These are phyloP conservation scores for Acestrorhynchus altus DNA, from an alignment of 2,797 vertebrate genomes.

Conservation along the genomic window DNA sequence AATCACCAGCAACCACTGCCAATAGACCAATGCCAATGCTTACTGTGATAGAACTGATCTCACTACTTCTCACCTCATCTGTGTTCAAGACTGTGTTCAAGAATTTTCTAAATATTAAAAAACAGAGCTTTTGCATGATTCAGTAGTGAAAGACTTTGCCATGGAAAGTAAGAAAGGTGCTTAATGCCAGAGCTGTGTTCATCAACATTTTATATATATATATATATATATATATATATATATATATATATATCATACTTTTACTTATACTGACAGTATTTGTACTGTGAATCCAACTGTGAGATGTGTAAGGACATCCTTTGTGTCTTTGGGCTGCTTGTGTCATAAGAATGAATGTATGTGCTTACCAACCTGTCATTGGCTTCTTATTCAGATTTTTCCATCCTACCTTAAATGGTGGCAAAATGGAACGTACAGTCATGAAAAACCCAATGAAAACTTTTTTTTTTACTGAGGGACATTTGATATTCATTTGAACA, in stretches of 20 bases:
- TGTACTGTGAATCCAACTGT: slow-evolving; percentile 44
- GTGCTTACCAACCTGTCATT: background rate
- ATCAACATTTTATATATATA: background rate
- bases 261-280: slow-evolving; percentile 27
- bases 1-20: slow-evolving; percentile 56
- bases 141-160: background rate
- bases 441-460: too few species aligned
- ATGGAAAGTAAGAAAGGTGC: slow-evolving; percentile 29
- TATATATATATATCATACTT: background rate
- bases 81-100: too few species aligned
- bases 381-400: too few species aligned
- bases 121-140: background rate
- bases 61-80: slow-evolving; percentile 36
- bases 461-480: too few species aligned
- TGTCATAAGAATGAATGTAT: slow-evolving; percentile 45
- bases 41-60: slow-evolving; percentile 35
- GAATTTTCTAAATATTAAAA: background rate
- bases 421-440: too few species aligned
- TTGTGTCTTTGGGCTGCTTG: slow-evolving; percentile 14
- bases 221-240: background rate
- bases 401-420: too few species aligned
- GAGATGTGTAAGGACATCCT: slow-evolving; percentile 3
- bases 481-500: too few species aligned
- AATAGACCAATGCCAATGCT: slow-evolving; percentile 35
- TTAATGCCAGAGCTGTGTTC: slow-evolving; percentile 36